Percentiles rank a stretch among this genome's conserved stretches.
phyloP scores from a whole-genome alignment of 1,140 invertebrate genomes.

The Trichonephila inaurata region DNA sequence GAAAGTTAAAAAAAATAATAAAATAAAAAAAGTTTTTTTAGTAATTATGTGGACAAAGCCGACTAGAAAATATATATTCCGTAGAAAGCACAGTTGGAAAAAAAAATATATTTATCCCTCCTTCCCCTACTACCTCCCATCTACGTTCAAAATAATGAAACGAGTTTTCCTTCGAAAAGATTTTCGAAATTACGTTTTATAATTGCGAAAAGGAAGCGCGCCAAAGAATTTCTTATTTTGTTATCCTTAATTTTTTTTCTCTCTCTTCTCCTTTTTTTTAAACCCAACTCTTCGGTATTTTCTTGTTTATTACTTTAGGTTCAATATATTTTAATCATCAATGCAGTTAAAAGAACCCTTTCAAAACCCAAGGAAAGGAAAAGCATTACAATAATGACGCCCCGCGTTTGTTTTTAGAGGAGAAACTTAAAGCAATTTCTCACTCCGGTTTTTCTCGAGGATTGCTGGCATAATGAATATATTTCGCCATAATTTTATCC shows the following conservation, averaged over 20 bases:
- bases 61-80: constrained; percentile 69
- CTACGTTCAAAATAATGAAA: constrained; percentile 67
- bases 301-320: constrained; percentile 73
- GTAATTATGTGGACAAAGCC: constrained; percentile 72
- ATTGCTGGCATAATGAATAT: constrained; percentile 65
- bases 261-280: background rate
- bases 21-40: constrained; percentile 11
- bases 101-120: constrained; percentile 3
- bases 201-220: constrained; percentile 69
- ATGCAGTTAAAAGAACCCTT: constrained; percentile 65
- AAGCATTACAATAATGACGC: constrained; percentile 64
- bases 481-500: constrained; percentile 69
- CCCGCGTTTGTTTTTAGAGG: constrained; percentile 51
- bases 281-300: constrained; percentile 34
- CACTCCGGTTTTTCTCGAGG: background rate
- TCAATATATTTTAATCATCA: constrained; percentile 76
- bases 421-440: constrained; percentile 61
- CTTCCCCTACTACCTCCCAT: background rate
- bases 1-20: constrained; percentile 44
- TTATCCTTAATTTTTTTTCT: constrained; percentile 34
- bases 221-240: constrained; percentile 60
- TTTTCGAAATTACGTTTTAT: constrained; percentile 76
- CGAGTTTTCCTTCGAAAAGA: constrained; percentile 58
- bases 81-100: constrained; percentile 41
- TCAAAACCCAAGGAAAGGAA: constrained; percentile 13